Evolutionary conservation across 2,113 vertebrate genomes (phyloP), one percentile per base, ranked within the genome.

Genomic region (Aleadryas rufinucha): DNA sequence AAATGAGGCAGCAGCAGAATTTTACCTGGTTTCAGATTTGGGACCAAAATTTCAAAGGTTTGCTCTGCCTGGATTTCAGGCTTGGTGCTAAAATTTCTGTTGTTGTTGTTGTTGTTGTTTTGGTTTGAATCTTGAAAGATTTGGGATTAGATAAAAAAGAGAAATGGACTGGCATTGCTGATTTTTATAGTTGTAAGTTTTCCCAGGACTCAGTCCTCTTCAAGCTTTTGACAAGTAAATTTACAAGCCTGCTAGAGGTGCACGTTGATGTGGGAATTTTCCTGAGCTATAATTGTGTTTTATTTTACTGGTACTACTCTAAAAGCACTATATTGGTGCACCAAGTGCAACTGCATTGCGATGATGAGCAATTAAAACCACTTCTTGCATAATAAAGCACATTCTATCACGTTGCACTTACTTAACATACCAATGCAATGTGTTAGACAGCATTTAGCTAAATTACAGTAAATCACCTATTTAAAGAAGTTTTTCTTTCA

Each of bases 401-500:
- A n/a, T 57, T 52, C 68, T 90, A 28, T 93, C 64, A 50, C 59
- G 69, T 91, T 95, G 79, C 42, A 52, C 93, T 94, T 84, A 75
- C 59, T 96, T 92, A 93, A 89, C 74, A 54, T 77, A 90, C 66
- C 83, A 41, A 24, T 49, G 44, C 44, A 69, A 66, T 60, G 52
- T 64, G 69, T 82, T 92, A 52, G 27, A 82, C 49, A 54, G 54
- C 63, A 31, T 87, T 96, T 94, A 88, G 66, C 50, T 96, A 82
- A 92, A 95, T 95, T 93, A 75, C 21, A 21, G 89, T 95, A 95
- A 95, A 96, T 95, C 74, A 81, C 74, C 80, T 87, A 64, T 92
- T 97, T 96, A 89, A 95, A 97, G 61, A 81, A 85, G 75, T 92
- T 92, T 93, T 92, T 56, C 49, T 93, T 96, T 89, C 49, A 81